These are phyloP conservation scores for Halichoeres trimaculatus DNA, from an alignment of 2,113 vertebrate genomes.

Conservation along the genomic window DNA sequence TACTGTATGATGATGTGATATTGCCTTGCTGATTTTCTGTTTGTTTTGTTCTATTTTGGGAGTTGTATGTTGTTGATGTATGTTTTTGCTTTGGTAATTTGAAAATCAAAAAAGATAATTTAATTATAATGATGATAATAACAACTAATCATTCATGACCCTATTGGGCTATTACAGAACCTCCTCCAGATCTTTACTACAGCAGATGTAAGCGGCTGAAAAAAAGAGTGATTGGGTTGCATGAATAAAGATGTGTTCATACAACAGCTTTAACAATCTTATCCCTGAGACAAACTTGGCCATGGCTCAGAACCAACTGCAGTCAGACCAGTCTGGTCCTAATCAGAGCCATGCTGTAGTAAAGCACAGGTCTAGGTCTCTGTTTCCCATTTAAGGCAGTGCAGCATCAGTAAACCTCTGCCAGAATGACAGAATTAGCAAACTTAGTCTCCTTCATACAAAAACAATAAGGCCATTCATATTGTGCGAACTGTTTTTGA, in stretches of 20 bases:
- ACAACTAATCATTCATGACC: no score
- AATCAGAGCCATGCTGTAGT: constrained; percentile 82
- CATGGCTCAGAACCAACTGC: constrained; percentile 66
- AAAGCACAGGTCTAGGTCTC: constrained; percentile 76
- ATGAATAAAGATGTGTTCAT: constrained; percentile 55
- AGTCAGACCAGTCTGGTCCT: constrained; percentile 79
- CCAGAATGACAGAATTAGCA: constrained; percentile 71
- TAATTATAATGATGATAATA: no score
- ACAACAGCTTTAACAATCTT: constrained; percentile 59
- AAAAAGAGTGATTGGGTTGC: background rate
- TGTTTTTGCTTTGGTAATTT: no score
- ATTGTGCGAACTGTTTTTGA: constrained; percentile 32
- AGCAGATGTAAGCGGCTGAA: constrained; percentile 26
- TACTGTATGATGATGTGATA: no score
- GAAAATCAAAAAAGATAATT: no score
- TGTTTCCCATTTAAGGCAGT: constrained; percentile 86
- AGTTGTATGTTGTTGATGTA: no score
- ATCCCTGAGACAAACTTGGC: constrained; percentile 71
- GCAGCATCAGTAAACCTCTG: constrained; percentile 65
- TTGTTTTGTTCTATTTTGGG: no score
- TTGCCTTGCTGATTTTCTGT: no score
- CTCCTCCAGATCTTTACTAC: background rate
- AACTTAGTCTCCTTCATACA: constrained; percentile 66
- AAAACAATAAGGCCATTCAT: constrained; percentile 66
- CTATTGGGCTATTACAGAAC: background rate